Evolutionary conservation across 2,797 vertebrate genomes (phyloP).

Genomic region (Gymnocypris eckloni): DNA sequence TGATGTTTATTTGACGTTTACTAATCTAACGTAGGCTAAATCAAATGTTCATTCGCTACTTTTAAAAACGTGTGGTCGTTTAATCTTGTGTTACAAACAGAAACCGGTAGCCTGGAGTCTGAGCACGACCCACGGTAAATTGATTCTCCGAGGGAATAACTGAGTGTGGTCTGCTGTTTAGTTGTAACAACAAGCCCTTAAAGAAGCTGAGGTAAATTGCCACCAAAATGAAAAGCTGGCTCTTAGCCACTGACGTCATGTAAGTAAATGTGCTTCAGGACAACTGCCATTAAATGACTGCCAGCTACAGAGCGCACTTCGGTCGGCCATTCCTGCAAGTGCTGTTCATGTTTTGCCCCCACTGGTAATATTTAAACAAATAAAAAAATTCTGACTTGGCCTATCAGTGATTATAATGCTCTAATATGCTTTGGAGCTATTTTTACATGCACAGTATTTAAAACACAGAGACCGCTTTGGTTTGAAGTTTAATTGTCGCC

Average conservation of each 20-base stretch:
- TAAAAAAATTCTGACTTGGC: background rate
- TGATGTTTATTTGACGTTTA: background rate
- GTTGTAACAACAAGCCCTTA: conserved; percentile 83
- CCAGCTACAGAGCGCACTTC: conserved; percentile 87
- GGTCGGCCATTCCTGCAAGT: conserved; percentile 76
- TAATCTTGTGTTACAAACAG: background rate
- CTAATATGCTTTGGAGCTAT: background rate
- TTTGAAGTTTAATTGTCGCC: background rate
- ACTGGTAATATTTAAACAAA: conserved; percentile 46
- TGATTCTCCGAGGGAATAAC: conserved; percentile 88
- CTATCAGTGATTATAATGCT: background rate
- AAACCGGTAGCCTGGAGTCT: conserved; percentile 38
- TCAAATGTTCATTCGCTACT: background rate
- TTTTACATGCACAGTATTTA: conserved; percentile 1
- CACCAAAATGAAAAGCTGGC: conserved; percentile 90
- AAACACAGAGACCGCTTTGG: conserved; percentile 3
- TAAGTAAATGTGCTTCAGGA: conserved; percentile 91
- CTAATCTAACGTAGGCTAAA: background rate
- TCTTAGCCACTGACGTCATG: conserved; percentile 93
- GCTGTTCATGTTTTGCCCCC: conserved; percentile 55
- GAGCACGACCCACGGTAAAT: conserved; percentile 86
- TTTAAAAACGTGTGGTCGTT: background rate
- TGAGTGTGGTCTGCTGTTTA: conserved; percentile 86
- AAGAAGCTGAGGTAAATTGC: conserved; percentile 87
- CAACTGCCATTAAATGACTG: conserved; percentile 86